phyloP scores from a whole-genome alignment of 2,888 invertebrate genomes.

The Saturnia japonica region DNA sequence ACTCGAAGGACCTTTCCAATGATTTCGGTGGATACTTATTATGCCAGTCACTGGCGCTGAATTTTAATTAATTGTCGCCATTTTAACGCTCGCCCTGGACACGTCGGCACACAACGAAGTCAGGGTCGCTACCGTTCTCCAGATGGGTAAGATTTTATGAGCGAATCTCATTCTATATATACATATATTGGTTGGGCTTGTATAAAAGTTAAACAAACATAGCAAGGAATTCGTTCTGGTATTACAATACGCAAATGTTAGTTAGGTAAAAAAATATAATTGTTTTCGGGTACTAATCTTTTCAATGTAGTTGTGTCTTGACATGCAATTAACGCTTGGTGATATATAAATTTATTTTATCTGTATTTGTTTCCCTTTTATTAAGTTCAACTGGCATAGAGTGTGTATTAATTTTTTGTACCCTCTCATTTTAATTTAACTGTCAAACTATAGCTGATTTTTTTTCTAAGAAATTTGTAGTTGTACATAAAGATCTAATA shows the following conservation, averaged over 20 bases:
- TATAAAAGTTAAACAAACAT: not conserved
- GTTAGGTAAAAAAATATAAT: not conserved
- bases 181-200: not conserved
- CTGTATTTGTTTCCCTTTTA: not conserved
- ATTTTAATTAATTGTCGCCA: conserved; percentile 80
- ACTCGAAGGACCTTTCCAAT: not conserved
- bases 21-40: not conserved
- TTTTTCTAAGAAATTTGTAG: no score
- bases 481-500: no score
- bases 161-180: not conserved
- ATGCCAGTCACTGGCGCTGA: conserved; percentile 56
- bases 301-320: not conserved
- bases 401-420: not conserved
- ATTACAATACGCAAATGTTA: not conserved
- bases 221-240: not conserved
- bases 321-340: not conserved
- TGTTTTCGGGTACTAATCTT: not conserved
- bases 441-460: not conserved
- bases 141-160: conserved; percentile 84
- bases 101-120: conserved; percentile 79
- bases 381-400: not conserved
- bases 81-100: conserved; percentile 81
- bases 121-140: conserved; percentile 88
- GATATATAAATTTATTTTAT: not conserved
- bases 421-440: not conserved